Percentiles rank a stretch among this genome's conserved stretches.
Evolutionary conservation across 1,140 invertebrate genomes (phyloP).

Genomic region (Brachionus rotundiformis): DNA sequence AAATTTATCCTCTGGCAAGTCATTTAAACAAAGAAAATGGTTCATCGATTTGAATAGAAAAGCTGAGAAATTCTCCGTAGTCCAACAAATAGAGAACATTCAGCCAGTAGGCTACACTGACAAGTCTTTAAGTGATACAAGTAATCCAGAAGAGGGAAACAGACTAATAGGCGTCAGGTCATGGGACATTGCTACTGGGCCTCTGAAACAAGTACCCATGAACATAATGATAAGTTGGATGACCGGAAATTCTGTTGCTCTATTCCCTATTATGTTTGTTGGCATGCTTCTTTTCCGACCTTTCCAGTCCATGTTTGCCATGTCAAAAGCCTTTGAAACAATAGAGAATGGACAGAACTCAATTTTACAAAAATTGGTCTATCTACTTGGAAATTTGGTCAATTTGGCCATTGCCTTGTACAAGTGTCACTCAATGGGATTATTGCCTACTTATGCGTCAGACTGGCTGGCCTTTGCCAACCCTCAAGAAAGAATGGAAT

Average conservation of each 20-base stretch:
- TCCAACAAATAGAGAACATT: neutral
- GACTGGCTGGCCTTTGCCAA: slow-evolving; percentile 77
- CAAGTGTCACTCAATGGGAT: slow-evolving; percentile 97
- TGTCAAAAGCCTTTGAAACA: slow-evolving; percentile 58
- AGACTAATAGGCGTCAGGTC: slow-evolving; percentile 64
- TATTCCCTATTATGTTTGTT: slow-evolving; percentile 99
- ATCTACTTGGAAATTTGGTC: slow-evolving; percentile 88
- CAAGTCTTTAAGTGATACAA: neutral
- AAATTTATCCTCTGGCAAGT: neutral
- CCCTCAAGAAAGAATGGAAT: slow-evolving; percentile 47
- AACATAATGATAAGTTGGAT: slow-evolving; percentile 99
- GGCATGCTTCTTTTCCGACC: slow-evolving; percentile 95
- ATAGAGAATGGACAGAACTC: slow-evolving; percentile 75
- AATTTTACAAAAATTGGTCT: slow-evolving; percentile 83
- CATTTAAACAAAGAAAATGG: slow-evolving; percentile 45
- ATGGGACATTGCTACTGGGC: slow-evolving; percentile 93
- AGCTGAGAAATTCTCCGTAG: neutral
- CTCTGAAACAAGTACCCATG: slow-evolving; percentile 91
- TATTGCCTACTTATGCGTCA: slow-evolving; percentile 92
- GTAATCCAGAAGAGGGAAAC: slow-evolving; percentile 39
- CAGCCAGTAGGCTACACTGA: slow-evolving; percentile 34
- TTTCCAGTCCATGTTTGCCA: slow-evolving; percentile 87
- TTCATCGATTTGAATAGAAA: slow-evolving; percentile 35
- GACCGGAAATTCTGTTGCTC: slow-evolving; percentile 97
- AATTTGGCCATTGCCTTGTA: slow-evolving; percentile 90